Base-by-base conservation (phyloP, 2,888 invertebrate genomes). In the Eilema caniola region DNA sequence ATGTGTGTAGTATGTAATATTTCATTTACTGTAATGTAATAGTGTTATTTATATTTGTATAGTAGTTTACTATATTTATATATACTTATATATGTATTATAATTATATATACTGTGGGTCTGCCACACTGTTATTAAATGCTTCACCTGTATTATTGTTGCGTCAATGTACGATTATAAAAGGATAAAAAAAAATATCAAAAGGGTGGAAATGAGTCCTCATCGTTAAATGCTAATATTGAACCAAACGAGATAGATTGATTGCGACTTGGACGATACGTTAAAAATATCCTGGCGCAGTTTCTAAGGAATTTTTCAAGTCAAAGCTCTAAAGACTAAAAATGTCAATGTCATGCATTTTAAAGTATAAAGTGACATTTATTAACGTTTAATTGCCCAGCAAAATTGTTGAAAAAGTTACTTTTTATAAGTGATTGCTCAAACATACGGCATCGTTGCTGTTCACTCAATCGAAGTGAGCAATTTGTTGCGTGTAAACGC, bases 401-500 rank as follows among this genome's bases (percentile, higher is more conserved):
- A 41, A 24, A 67, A 69, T 66, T 63, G 72, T 68, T 67, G n/a
- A n/a, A 64, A 76, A 70, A 77, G 60, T 71, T 73, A 62, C 37
- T 56, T 73, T 68, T 68, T 28, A 61, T 64, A 28, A 20, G 70
- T 70, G 28, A 70, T 69, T 8, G 33, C 56, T 62, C 56, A 71
- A 69, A 75, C 79, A 73, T 70, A 78, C 62, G 31, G 64, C 24
- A 47, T 63, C 67, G 69, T 66, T 70, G 64, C 24, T 66, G 76
- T 83, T 79, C 76, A 74, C 84, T 88, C 89, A 89, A 90, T 91
- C 89, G 92, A 91, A 91, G 89, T 89, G 90, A 90, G 87, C 92
- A 92, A 92, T 93, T 91, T 87, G 90, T 87, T 90, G 89, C 86
- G 89, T 91, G 89, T 89, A 90, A 92, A 91, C 91, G 90, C 87